Conservation (phyloP, 2,113 vertebrate genomes). For the Muntiacus reevesi region DNA sequence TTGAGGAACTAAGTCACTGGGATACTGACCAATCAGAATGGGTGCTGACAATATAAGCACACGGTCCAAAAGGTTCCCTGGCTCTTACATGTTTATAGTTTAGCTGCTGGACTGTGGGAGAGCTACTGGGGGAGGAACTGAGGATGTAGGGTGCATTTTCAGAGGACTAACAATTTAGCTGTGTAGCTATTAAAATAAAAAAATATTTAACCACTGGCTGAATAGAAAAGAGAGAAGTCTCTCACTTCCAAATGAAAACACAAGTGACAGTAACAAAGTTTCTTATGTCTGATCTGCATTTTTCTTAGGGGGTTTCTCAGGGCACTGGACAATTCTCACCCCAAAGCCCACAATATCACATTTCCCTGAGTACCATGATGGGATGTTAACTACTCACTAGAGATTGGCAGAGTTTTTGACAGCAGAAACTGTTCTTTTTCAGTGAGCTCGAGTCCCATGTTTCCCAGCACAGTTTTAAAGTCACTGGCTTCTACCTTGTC, state of each 20-base stretch:
- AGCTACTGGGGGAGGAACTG: background rate
- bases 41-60: background rate
- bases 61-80: background rate
- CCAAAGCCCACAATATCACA: background rate
- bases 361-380: background rate
- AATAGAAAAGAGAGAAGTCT: background rate
- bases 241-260: slow-evolving; percentile 23
- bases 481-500: background rate
- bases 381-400: background rate
- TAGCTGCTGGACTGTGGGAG: background rate
- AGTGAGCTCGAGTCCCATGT: background rate
- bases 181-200: background rate
- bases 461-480: background rate
- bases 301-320: background rate
- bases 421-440: slow-evolving; percentile 29
- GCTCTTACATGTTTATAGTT: background rate
- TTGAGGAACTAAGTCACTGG: background rate
- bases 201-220: background rate
- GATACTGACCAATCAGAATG: background rate
- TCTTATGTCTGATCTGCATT: background rate
- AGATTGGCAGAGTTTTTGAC: background rate
- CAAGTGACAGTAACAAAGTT: background rate
- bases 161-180: background rate
- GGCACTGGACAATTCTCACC: background rate
- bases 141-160: background rate